Evolutionary conservation across 1,140 invertebrate genomes (phyloP), one percentile per base, ranked within the genome.

Genomic region (Sogatella furcifera): DNA sequence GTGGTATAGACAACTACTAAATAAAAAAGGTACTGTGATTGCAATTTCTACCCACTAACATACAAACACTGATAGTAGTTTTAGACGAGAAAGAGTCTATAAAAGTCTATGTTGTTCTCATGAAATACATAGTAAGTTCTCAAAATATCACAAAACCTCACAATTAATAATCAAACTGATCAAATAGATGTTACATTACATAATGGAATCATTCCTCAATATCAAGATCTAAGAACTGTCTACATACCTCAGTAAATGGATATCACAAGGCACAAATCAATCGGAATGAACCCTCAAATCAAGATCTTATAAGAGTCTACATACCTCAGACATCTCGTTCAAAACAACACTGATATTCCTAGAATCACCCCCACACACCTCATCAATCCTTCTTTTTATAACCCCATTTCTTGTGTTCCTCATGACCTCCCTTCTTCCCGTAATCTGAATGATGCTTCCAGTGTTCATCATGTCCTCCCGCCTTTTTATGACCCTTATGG

Each of bases 361-460:
- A 31, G 24, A 42, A 59, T 21, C 28, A 34, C 15, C 14, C 1
- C 17, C n/a, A 43, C 46, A 17, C 22, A 52, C 15, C 31, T 55
- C 31, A 17, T 59, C 62, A 62, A 10, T 65, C 59, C 34, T 65
- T 65, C 46, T 68, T 64, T 21, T 57, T 65, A 72, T 74, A 80
- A 65, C 79, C 80, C 80, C 81, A 85, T 64, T 84, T 78, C 69
- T 85, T 85, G 67, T 84, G 81, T 53, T 79, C 80, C 42, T 81
- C 77, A 62, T 83, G 80, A 19, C 78, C 82, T 14, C 81, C 81
- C 67, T 86, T 85, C 70, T 85, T 84, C 62, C 77, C 84, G 55
- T 81, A 78, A 63, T 84, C 80, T 53, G 78, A 75, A 41, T 82
- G 80, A 67, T 84, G 79, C 52, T 80, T 78, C 69, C 84, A 81